Base-by-base conservation (phyloP, 2,888 invertebrate genomes). In the Athetis lepigone region DNA sequence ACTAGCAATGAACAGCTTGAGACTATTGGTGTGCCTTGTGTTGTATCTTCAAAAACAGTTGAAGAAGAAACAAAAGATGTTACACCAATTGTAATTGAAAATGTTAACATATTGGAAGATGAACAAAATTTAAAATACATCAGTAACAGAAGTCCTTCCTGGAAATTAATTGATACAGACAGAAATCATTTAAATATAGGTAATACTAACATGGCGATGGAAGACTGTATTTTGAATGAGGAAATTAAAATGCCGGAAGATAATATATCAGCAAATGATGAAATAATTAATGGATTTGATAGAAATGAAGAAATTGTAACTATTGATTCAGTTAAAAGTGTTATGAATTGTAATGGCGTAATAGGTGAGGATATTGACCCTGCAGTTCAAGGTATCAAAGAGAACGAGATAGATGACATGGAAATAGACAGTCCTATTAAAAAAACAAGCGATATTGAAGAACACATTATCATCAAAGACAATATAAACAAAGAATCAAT, bases 381-480 rank as follows among this genome's bases (percentile, higher is more conserved):
- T 43, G 13, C 45, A 33, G 16, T 25, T 60, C 6, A 16, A 18
- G 5, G 13, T 19, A n/a, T 11, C 1, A 4, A n/a, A 7, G 21
- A 59, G 37, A 52, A 18, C 39, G n/a, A 45, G 6, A 27, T 7
- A 0, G 18, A 52, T 29, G 47, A 46, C 27, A 42, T 23, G 40
- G 58, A 68, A 6, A 71, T 61, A 60, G 19, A 55, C 27, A 27
- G 0, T 43, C 5, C 18, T 25, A 1, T 8, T 7, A 16, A 43
- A 47, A 23, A 21, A 11, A n/a, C 42, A 68, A 19, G 25, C 43
- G 21, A 1, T 36, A 45, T 54, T 59, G 49, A 65, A 13, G 47
- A 40, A 51, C 52, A 64, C 4, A 36, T 27, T 49, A 25, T 21
- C n/a, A 33, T 16, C 11, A 37, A 67, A 56, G 6, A 37, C 4